These are phyloP conservation scores for Dendroctonus ponderosae DNA, from an alignment of 1,140 invertebrate species.

Conservation along the genomic window DNA sequence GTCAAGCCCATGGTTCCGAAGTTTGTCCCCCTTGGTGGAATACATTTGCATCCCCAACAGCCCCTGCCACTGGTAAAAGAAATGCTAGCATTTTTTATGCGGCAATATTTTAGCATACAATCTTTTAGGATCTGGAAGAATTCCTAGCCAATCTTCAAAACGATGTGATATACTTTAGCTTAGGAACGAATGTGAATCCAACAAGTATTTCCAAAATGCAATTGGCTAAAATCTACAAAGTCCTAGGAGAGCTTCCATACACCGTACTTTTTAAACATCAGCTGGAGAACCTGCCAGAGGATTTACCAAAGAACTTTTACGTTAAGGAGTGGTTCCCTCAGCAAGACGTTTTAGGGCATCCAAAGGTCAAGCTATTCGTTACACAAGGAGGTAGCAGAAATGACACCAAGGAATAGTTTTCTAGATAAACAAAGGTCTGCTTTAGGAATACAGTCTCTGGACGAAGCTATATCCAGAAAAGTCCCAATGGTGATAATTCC, in stretches of 20 bases:
- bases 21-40: constrained; percentile 53
- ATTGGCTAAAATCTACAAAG: constrained; percentile 53
- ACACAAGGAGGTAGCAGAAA: constrained; percentile 50
- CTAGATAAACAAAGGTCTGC: neutral
- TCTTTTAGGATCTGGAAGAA: constrained; percentile 48
- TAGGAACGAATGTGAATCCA: constrained; percentile 58
- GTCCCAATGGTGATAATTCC: constrained; percentile 56
- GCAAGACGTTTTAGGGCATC: constrained; percentile 59
- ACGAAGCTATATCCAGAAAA: constrained; percentile 53
- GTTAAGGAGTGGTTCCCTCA: constrained; percentile 69
- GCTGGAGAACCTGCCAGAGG: constrained; percentile 50
- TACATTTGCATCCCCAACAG: constrained; percentile 51
- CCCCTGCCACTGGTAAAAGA: constrained; percentile 48
- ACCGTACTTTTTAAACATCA: constrained; percentile 61
- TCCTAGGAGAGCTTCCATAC: constrained; percentile 55
- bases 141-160: constrained; percentile 51
- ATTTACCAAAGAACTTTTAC: constrained; percentile 61
- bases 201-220: constrained; percentile 54
- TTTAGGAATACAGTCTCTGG: constrained; percentile 53
- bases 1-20: constrained; percentile 51
- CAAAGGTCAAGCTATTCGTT: constrained; percentile 53
- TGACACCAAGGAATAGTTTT: neutral
- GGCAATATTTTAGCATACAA: constrained; percentile 3
- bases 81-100: neutral
- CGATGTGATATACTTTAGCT: constrained; percentile 60